phyloP scores from a whole-genome alignment of 2,888 invertebrate genomes.

The Lissocephala sabroskyi region DNA sequence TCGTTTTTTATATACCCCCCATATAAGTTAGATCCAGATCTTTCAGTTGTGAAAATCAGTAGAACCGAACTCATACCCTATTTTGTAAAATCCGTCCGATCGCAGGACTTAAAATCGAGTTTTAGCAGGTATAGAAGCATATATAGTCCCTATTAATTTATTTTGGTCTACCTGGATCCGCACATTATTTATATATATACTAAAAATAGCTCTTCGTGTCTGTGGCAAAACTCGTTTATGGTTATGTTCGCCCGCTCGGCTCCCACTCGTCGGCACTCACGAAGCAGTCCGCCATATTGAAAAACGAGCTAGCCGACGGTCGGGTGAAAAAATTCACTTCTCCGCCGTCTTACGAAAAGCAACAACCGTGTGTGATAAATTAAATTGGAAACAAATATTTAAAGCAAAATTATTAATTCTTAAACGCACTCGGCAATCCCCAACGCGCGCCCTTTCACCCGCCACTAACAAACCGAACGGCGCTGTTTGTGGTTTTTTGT shows the following conservation, averaged over 20 bases:
- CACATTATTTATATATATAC: too few species aligned
- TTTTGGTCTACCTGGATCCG: too few species aligned
- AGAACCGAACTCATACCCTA: too few species aligned
- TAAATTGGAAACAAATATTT: not conserved
- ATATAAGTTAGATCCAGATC: too few species aligned
- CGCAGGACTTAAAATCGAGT: too few species aligned
- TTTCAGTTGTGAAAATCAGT: too few species aligned
- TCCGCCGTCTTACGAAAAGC: constrained; percentile 3
- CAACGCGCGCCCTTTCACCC: not conserved
- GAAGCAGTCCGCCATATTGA: constrained; percentile 61
- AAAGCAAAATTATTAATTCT: not conserved
- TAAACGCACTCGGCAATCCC: not conserved
- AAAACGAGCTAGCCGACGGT: constrained; percentile 24
- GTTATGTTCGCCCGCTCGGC: constrained; percentile 18
- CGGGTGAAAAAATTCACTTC: constrained; percentile 47
- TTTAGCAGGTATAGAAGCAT: too few species aligned
- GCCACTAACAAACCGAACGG: not conserved
- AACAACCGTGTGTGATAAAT: not conserved
- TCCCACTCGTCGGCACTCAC: constrained; percentile 19
- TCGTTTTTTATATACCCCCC: too few species aligned
- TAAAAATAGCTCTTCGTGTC: too few species aligned
- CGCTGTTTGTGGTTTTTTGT: constrained; percentile 1
- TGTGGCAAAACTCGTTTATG: not conserved
- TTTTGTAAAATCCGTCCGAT: too few species aligned
- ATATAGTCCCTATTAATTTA: too few species aligned